Conservation (phyloP, 1,140 invertebrate genomes). For the Papilio aristodemus region DNA sequence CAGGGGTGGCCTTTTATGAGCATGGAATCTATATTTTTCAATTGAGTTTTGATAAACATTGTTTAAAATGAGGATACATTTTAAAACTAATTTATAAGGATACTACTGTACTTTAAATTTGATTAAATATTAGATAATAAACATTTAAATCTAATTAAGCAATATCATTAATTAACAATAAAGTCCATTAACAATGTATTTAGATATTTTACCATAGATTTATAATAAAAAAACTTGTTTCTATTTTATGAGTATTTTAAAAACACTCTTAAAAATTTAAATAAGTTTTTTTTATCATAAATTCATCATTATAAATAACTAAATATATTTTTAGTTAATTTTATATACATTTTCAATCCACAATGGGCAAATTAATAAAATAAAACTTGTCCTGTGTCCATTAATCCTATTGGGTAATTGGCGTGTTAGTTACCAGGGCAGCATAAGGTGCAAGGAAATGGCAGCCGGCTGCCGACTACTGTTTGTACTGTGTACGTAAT, state of each 20-base stretch:
- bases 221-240: neutral
- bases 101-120: neutral
- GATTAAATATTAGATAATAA: no score
- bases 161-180: no score
- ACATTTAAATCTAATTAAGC: no score
- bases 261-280: neutral
- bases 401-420: slow-evolving; percentile 25
- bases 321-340: neutral
- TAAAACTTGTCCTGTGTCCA: neutral
- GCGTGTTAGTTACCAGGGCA: slow-evolving; percentile 48
- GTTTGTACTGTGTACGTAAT: slow-evolving; percentile 64
- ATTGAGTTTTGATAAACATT: no score
- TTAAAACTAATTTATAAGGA: no score
- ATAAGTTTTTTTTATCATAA: neutral
- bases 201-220: no score
- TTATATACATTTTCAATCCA: slow-evolving; percentile 1
- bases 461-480: slow-evolving; percentile 56
- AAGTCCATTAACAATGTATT: no score
- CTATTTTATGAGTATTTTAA: no score
- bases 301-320: neutral
- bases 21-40: no score
- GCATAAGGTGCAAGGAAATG: slow-evolving; percentile 55
- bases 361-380: neutral
- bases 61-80: no score
- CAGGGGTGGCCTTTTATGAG: neutral